A percentile compares a stretch with the other conserved stretches of the same genome.
Conservation (phyloP, 2,888 invertebrate genomes). For the Cosmopolites sordidus region DNA sequence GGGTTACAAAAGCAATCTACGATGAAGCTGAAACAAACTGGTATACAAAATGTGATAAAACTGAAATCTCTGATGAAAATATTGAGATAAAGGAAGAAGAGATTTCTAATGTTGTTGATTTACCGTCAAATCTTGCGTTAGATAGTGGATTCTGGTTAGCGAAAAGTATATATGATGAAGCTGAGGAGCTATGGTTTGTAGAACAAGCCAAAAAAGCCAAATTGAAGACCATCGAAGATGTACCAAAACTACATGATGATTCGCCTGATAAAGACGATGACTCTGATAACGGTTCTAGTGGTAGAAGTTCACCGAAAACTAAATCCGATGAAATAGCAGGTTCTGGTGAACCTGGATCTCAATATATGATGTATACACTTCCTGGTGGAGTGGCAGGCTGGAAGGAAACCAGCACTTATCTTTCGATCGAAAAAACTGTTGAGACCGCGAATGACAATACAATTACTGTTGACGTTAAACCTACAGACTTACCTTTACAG, state of each 20-base stretch:
- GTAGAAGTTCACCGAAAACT: slow-evolving; percentile 44
- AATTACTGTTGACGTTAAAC: slow-evolving; percentile 36
- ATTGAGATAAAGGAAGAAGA: neutral
- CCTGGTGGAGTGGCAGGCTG: slow-evolving; percentile 78
- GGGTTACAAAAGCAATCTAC: slow-evolving; percentile 59
- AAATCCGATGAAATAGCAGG: slow-evolving; percentile 23
- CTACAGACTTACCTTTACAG: slow-evolving; percentile 17
- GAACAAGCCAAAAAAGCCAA: slow-evolving; percentile 22
- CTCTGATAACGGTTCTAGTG: slow-evolving; percentile 60
- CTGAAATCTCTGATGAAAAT: slow-evolving; percentile 7
- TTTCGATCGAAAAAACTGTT: slow-evolving; percentile 54
- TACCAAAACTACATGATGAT: slow-evolving; percentile 41
- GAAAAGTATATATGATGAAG: slow-evolving; percentile 60
- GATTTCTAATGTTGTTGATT: neutral
- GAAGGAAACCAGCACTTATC: slow-evolving; percentile 76
- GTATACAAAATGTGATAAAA: slow-evolving; percentile 18
- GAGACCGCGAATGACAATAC: slow-evolving; percentile 29
- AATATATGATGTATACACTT: slow-evolving; percentile 54
- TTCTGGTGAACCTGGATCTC: slow-evolving; percentile 25
- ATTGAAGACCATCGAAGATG: slow-evolving; percentile 27
- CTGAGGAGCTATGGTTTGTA: slow-evolving; percentile 55
- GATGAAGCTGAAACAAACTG: slow-evolving; percentile 61
- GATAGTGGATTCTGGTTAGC: slow-evolving; percentile 58
- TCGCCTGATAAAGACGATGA: slow-evolving; percentile 57
- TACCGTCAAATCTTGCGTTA: slow-evolving; percentile 22